phyloP scores from a whole-genome alignment of 2,113 vertebrate genomes.

The Prunella himalayana region DNA sequence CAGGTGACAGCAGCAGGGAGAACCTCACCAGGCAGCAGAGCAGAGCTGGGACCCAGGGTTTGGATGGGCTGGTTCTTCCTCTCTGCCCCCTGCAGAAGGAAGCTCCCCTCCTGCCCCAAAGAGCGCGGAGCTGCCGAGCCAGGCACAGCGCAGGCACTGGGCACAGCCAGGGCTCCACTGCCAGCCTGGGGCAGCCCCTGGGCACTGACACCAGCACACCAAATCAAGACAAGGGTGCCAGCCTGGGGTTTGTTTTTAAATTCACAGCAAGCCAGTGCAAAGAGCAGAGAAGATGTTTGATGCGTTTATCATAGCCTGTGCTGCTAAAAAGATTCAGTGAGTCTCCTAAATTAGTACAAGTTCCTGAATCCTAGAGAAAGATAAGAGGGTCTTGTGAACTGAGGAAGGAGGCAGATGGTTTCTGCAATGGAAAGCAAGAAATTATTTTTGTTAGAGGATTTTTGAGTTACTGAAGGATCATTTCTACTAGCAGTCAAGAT shows the following conservation, averaged over 20 bases:
- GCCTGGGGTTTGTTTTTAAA: background rate
- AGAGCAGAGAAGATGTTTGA: background rate
- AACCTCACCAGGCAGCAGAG: background rate
- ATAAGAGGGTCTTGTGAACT: background rate
- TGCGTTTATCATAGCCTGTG: background rate
- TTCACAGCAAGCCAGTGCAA: background rate
- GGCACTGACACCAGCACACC: background rate
- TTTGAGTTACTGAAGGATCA: background rate
- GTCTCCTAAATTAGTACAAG: background rate
- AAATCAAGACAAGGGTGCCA: background rate
- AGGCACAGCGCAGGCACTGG: rapidly evolving
- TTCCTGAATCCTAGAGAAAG: background rate
- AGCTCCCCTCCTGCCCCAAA: background rate
- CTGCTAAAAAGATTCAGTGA: slow-evolving; percentile 13
- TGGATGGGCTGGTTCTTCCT: background rate
- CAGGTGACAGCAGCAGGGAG: background rate
- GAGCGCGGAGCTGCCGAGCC: rapidly evolving
- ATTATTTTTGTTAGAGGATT: background rate
- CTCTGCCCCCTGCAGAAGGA: background rate
- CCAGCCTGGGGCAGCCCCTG: background rate
- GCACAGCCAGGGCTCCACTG: background rate
- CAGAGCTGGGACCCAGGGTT: background rate
- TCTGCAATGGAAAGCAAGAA: background rate
- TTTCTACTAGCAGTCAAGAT: slow-evolving; percentile 7
- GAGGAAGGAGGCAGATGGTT: background rate